Conservation (phyloP, 2,797 vertebrate species). For the Mormyrops attenuatus region DNA sequence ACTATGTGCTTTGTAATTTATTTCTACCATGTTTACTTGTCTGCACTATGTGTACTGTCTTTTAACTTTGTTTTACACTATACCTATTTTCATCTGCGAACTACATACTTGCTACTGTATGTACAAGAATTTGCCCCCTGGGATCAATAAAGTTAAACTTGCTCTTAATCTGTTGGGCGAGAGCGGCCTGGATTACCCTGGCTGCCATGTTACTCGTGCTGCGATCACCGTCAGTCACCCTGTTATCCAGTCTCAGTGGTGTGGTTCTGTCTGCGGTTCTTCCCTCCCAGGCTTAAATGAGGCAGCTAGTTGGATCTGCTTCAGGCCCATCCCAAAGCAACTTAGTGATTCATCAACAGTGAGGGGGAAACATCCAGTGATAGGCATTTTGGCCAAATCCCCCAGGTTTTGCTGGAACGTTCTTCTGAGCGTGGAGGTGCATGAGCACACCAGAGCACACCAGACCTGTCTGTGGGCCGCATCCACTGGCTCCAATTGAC, state of each 20-base stretch:
- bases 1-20: background rate
- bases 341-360: slow-evolving; percentile 50
- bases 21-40: background rate
- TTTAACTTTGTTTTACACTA: background rate
- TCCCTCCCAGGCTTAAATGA: background rate
- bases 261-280: background rate
- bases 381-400: slow-evolving; percentile 42
- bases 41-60: background rate
- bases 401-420: slow-evolving; percentile 37
- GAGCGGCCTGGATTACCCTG: background rate
- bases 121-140: background rate
- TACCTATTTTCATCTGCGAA: background rate
- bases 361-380: slow-evolving; percentile 34
- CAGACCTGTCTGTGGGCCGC: background rate
- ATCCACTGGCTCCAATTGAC: background rate
- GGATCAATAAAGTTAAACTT: background rate
- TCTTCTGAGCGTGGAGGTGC: background rate
- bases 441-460: background rate
- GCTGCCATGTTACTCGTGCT: background rate
- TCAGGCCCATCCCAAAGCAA: slow-evolving; percentile 1
- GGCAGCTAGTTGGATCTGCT: background rate
- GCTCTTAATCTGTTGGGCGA: background rate
- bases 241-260: background rate
- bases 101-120: background rate
- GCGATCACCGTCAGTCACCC: background rate